Base-by-base conservation (phyloP, 2,797 vertebrate species). In the Clarias laeviceps region DNA sequence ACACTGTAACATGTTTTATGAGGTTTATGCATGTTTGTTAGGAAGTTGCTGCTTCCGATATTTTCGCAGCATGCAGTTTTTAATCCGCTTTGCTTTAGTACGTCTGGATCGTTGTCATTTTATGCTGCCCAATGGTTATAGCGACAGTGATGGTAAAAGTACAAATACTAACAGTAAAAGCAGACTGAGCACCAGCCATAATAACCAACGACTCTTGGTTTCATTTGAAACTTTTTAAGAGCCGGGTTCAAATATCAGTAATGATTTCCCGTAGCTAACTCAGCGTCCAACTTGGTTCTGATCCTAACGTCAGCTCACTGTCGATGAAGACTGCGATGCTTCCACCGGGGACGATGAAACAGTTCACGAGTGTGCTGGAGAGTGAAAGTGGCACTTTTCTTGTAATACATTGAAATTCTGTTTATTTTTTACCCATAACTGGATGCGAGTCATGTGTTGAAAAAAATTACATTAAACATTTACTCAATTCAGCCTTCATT, bases 271-370 rank as follows among this genome's bases (percentile, higher is more conserved):
- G 32, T 12, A 78, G 76, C 9, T 62, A 69, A 27, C 32, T 73
- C 56, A 7, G 8, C 40, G 22, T 40, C 81, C 32, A 45, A 82
- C 24, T 62, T 40, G n/a, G 69, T 24, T 45, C 69, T 27, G 68
- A 83, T 40, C 56, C 69, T 14, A 61, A 73, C 68, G 50, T 73
- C 69, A 78, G 34, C 37, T 65, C 85, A 77, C 70, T 50, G 37
- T 62, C 66, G 61, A 80, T 50, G 72, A 76, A 83, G 37, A 37
- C 70, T 4, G 14, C 56, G 83, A 77, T 83, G 54, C 45, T 86
- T 85, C 70, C 78, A 54, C 76, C 14, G 22, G 64, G 74, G 81
- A n/a, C 65, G 88, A 88, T 89, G 73, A 80, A 82, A 82, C 45
- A 57, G 54, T 59, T 73, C 69, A 29, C 84, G 45, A 54, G 18